Percentiles rank a stretch among this genome's conserved stretches.
Evolutionary conservation across 1,140 invertebrate genomes (phyloP).

Genomic region (Batillaria attramentaria): DNA sequence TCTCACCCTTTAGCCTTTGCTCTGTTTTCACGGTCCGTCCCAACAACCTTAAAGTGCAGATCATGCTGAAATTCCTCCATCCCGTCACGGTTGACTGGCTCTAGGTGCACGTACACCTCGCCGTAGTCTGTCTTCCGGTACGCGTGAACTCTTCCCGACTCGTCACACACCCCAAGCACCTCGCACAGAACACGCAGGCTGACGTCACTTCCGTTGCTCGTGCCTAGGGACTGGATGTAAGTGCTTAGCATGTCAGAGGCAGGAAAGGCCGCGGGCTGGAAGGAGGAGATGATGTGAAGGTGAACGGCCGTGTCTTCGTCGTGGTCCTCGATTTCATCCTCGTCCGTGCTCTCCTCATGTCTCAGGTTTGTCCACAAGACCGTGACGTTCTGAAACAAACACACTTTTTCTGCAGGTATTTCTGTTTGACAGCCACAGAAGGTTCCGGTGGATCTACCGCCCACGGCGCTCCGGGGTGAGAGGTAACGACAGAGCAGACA

Average conservation of each 20-base stretch:
- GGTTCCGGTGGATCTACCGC: no score
- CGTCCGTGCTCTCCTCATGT: background rate
- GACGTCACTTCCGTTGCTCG: slow-evolving; percentile 20
- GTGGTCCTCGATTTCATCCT: background rate
- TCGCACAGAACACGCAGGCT: slow-evolving; percentile 2
- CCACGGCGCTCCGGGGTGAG: no score
- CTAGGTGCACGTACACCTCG: slow-evolving; percentile 26
- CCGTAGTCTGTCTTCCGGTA: slow-evolving; percentile 24
- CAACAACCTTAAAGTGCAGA: slow-evolving; percentile 24
- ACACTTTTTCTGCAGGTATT: no score
- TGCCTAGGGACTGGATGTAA: slow-evolving; percentile 12
- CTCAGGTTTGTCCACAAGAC: slow-evolving; percentile 11
- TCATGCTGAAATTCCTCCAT: background rate
- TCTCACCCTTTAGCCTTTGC: slow-evolving; percentile 9
- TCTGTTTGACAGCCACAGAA: no score
- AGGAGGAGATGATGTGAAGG: slow-evolving; percentile 15
- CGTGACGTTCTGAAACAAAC: slow-evolving; percentile 23
- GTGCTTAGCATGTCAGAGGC: slow-evolving; percentile 15
- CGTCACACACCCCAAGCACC: slow-evolving; percentile 11
- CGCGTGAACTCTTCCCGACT: slow-evolving; percentile 14
- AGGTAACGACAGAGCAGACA: no score
- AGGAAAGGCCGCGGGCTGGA: slow-evolving; percentile 18
- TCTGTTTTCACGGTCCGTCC: background rate
- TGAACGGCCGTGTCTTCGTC: background rate
- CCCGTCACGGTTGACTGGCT: background rate